These are phyloP conservation scores for Linurgus olivaceus DNA, from an alignment of 2,797 vertebrate species.

Conservation along the genomic window DNA sequence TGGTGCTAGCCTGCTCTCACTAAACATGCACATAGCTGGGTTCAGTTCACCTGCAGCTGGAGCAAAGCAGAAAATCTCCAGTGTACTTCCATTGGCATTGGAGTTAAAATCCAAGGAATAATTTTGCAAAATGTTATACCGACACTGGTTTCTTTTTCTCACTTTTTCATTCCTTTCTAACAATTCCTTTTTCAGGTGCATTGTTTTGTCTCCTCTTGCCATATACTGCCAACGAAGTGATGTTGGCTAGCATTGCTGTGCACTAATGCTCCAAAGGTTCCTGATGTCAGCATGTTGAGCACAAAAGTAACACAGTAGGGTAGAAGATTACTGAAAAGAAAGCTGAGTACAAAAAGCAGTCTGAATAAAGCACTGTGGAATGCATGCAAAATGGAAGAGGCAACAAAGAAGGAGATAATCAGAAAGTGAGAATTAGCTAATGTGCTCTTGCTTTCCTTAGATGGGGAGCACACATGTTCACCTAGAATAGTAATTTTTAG, in stretches of 20 bases:
- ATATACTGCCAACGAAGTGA: background rate
- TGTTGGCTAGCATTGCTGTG: background rate
- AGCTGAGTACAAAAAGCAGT: background rate
- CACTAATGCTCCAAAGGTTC: background rate
- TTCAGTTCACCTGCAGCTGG: background rate
- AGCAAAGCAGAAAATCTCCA: background rate
- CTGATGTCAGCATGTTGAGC: background rate
- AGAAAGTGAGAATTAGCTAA: background rate
- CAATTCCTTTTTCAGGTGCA: background rate
- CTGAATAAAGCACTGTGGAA: background rate
- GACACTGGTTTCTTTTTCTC: too few relatives aligned
- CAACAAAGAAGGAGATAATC: background rate
- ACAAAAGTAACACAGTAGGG: background rate
- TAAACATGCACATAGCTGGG: background rate
- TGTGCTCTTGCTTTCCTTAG: fast-evolving
- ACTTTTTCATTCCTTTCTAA: background rate
- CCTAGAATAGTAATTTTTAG: background rate
- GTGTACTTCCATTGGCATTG: background rate
- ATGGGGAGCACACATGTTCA: background rate
- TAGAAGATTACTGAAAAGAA: background rate
- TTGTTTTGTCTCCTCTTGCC: background rate
- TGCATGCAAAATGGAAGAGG: background rate
- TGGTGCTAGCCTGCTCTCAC: background rate
- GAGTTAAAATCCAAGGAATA: background rate
- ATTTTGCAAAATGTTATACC: background rate